phyloP scores from a whole-genome alignment of 2,797 vertebrate species.

The Phalloptychus januarius region DNA sequence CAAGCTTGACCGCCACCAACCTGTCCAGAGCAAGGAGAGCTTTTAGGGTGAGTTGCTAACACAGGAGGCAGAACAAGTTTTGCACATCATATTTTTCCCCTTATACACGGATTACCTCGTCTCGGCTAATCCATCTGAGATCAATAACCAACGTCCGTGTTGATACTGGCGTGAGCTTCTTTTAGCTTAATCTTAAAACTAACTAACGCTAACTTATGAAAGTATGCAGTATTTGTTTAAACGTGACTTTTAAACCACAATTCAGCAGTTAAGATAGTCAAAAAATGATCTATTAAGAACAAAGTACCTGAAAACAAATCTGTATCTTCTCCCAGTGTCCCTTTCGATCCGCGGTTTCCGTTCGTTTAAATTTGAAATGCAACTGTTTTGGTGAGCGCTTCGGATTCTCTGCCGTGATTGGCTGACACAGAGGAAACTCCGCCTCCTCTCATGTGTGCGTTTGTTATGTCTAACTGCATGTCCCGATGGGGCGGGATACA shows the following conservation, averaged over 20 bases:
- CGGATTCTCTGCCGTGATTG: slow-evolving; percentile 55
- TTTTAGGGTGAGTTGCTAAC: neutral
- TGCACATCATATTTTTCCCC: rapidly evolving
- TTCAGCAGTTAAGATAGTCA: neutral
- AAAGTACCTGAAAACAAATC: neutral
- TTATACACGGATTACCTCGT: rapidly evolving
- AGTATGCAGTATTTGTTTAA: neutral
- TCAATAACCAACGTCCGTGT: neutral
- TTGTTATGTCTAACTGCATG: rapidly evolving
- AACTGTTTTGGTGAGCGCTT: slow-evolving; percentile 51
- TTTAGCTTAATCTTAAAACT: neutral
- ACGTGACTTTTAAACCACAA: neutral
- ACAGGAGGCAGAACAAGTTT: neutral
- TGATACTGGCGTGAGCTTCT: neutral
- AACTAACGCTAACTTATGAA: neutral
- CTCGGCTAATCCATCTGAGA: neutral
- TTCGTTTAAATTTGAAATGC: slow-evolving; percentile 78
- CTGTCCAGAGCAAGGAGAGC: neutral
- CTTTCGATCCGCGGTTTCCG: neutral
- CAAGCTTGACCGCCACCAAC: neutral
- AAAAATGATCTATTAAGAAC: neutral
- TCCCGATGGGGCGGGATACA: slow-evolving; percentile 30
- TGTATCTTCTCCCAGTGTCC: rapidly evolving
- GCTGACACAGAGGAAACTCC: slow-evolving; percentile 23
- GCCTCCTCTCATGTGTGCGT: neutral